Conservation (phyloP, 2,113 vertebrate species). For the Meriones unguiculatus region DNA sequence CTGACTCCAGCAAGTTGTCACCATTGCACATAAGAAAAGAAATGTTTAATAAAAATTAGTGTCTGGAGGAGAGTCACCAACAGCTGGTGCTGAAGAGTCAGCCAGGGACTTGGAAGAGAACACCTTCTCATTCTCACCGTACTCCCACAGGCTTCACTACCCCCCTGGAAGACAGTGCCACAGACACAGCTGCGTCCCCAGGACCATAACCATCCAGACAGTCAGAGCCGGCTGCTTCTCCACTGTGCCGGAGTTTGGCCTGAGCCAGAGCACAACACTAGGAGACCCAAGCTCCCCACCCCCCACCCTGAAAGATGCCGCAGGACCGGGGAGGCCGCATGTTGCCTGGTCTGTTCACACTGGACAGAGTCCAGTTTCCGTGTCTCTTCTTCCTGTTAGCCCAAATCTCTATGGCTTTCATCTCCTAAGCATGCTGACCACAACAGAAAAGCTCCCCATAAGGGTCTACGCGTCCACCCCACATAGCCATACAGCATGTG, state of each 20-base stretch:
- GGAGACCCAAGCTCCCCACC: not conserved
- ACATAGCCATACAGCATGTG: not conserved
- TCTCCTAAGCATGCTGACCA: conserved; percentile 62
- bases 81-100: not conserved
- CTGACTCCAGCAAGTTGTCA: not conserved
- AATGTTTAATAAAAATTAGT: not conserved
- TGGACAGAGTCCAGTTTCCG: conserved; percentile 13
- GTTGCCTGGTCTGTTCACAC: conserved; percentile 57
- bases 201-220: conserved; percentile 49
- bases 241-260: conserved; percentile 13
- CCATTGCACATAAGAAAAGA: too few relatives aligned
- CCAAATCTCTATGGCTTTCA: not conserved
- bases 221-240: not conserved
- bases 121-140: not conserved
- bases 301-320: not conserved
- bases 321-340: not conserved
- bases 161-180: conserved; percentile 18
- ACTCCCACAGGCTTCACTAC: conserved; percentile 63
- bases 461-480: not conserved
- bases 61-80: not conserved
- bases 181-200: not conserved
- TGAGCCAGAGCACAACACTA: not conserved
- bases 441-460: conserved; percentile 1
- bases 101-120: not conserved
- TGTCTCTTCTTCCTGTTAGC: conserved; percentile 27